Evolutionary conservation across 2,113 vertebrate genomes (phyloP).

Genomic region (Sturnus vulgaris): DNA sequence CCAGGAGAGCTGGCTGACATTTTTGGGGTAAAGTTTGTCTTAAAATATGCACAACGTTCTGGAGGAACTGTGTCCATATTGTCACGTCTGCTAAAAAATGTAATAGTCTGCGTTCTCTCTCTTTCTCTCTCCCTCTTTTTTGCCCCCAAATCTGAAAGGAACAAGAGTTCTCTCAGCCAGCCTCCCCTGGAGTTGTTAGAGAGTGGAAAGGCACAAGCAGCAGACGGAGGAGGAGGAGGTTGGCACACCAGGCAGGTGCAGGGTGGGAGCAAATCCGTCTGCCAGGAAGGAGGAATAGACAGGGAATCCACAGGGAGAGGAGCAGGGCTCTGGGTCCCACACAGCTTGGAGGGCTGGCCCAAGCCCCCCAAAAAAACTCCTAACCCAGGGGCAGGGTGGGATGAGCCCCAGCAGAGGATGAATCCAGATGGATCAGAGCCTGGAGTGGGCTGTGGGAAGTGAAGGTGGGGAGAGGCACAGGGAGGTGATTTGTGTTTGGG

Average conservation of each 20-base stretch:
- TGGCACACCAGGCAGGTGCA: conserved; percentile 29
- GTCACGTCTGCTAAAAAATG: not conserved
- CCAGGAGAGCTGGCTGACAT: conserved; percentile 9
- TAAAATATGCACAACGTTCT: not conserved
- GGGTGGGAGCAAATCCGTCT: conserved; percentile 46
- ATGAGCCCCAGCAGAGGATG: not conserved
- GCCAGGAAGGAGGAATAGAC: not conserved
- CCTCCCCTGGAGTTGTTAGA: not conserved
- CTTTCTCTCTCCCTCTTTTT: not conserved
- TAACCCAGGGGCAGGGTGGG: not conserved
- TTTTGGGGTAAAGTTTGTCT: not conserved
- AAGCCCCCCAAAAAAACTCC: not conserved
- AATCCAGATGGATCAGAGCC: not conserved
- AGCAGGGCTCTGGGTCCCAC: not conserved
- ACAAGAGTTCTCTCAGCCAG: not conserved
- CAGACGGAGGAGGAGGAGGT: conserved; percentile 42
- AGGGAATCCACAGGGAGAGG: not conserved
- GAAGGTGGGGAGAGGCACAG: not conserved
- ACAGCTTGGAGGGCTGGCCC: not conserved
- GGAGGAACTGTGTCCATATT: not conserved
- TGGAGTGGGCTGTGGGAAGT: not conserved
- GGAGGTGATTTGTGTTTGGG: not conserved
- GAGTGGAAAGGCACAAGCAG: conserved; percentile 42
- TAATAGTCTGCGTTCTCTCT: not conserved
- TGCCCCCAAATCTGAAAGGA: not conserved